Percentiles rank a stretch among this genome's conserved stretches.
Evolutionary conservation across 2,888 invertebrate species (phyloP).

Genomic region (Arenicola marina): DNA sequence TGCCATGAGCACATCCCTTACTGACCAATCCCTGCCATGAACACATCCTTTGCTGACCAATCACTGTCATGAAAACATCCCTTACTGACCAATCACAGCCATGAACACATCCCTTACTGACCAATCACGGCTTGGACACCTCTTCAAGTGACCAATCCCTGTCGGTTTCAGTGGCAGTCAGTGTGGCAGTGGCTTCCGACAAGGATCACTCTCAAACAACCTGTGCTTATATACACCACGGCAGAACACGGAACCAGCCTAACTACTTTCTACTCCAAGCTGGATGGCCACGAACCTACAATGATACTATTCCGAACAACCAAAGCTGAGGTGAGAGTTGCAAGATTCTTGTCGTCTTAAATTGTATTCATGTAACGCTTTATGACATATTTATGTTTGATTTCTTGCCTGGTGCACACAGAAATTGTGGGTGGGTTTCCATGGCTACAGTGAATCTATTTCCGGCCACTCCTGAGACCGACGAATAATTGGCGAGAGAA

Average conservation of each 20-base stretch:
- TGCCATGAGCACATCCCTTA: too few relatives aligned
- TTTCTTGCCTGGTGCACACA: neutral
- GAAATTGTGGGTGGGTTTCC: neutral
- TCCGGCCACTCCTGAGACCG: too few relatives aligned
- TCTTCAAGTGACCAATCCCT: too few relatives aligned
- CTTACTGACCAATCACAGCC: too few relatives aligned
- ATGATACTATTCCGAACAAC: constrained; percentile 93
- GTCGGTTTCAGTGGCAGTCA: constrained; percentile 76
- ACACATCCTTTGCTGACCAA: too few relatives aligned
- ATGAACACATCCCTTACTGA: too few relatives aligned
- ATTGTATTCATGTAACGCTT: too few relatives aligned
- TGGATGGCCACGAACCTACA: constrained; percentile 77
- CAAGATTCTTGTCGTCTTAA: neutral
- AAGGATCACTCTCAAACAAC: constrained; percentile 94
- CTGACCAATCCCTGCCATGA: too few relatives aligned
- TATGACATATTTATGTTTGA: neutral
- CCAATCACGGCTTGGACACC: too few relatives aligned
- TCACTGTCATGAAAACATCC: too few relatives aligned
- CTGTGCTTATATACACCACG: constrained; percentile 89
- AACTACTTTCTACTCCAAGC: constrained; percentile 85
- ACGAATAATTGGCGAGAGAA: too few relatives aligned
- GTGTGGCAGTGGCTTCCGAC: constrained; percentile 97
- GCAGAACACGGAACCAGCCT: constrained; percentile 96
- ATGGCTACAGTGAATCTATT: too few relatives aligned
- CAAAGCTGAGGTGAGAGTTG: constrained; percentile 79